phyloP scores from a whole-genome alignment of 2,888 invertebrate species.

The Ormia ochracea region DNA sequence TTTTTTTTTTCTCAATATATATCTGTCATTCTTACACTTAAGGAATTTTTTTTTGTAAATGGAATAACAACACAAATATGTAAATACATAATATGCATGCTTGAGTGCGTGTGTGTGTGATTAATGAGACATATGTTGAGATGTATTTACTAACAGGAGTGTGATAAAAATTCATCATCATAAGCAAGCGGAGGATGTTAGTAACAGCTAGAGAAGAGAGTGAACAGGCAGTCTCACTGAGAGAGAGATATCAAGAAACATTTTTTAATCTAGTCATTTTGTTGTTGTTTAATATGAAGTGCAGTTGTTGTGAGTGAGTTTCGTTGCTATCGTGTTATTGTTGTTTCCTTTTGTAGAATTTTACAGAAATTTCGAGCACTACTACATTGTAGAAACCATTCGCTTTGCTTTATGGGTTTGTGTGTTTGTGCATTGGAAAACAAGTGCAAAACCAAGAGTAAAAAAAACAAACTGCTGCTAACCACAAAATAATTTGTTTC shows the following conservation, averaged over 20 bases:
- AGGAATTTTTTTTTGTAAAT: neutral
- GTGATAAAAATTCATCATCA: conserved; percentile 26
- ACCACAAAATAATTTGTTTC: conserved; percentile 22
- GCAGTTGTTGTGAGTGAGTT: neutral
- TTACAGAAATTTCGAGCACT: conserved; percentile 57
- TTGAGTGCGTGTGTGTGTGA: neutral
- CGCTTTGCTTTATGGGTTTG: too few relatives aligned
- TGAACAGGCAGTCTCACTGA: neutral
- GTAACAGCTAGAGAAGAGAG: neutral
- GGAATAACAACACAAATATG: neutral
- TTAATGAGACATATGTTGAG: too few relatives aligned
- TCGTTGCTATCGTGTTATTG: conserved; percentile 6
- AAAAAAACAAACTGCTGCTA: neutral
- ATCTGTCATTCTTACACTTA: neutral
- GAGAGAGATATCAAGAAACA: too few relatives aligned
- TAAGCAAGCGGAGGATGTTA: neutral
- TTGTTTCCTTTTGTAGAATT: conserved; percentile 36
- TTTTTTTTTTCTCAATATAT: neutral
- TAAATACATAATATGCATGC: neutral
- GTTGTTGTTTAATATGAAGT: neutral
- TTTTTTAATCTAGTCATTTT: neutral
- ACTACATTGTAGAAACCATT: neutral
- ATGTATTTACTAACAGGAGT: neutral
- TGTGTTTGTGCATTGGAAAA: neutral
- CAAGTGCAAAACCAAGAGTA: neutral